Conservation (phyloP, 2,888 invertebrate genomes). For the Dasysyrphus tricinctus region DNA sequence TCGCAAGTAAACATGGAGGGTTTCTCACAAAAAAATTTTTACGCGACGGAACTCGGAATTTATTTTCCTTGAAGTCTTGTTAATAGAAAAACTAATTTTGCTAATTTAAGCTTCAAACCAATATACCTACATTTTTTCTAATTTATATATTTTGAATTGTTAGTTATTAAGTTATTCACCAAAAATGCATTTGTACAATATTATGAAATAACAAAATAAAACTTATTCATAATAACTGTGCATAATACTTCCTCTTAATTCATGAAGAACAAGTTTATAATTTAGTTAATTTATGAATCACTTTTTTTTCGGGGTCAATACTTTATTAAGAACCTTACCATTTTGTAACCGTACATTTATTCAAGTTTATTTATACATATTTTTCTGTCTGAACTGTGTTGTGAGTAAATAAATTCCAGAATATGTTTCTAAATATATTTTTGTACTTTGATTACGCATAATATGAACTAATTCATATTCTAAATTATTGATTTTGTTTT, state of each 20-base stretch:
- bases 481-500: too few relatives aligned
- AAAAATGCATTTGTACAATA: neutral
- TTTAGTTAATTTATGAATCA: neutral
- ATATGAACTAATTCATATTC: neutral
- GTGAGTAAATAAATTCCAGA: neutral
- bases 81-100: too few relatives aligned
- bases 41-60: too few relatives aligned
- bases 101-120: too few relatives aligned
- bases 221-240: neutral
- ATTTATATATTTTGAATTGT: neutral
- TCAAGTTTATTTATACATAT: neutral
- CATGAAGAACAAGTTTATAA: neutral
- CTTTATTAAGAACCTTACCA: neutral
- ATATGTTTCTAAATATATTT: neutral
- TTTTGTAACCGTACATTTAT: neutral
- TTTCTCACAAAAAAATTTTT: too few relatives aligned
- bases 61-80: too few relatives aligned
- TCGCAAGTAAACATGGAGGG: too few relatives aligned
- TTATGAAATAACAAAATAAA: neutral
- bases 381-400: neutral
- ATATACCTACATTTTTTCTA: too few relatives aligned
- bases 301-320: neutral
- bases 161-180: neutral
- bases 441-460: neutral
- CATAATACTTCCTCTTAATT: neutral